A percentile compares a stretch with the other conserved stretches of the same genome.
Evolutionary conservation across 2,888 invertebrate genomes (phyloP).

Genomic region (Leptinotarsa peninsularis): DNA sequence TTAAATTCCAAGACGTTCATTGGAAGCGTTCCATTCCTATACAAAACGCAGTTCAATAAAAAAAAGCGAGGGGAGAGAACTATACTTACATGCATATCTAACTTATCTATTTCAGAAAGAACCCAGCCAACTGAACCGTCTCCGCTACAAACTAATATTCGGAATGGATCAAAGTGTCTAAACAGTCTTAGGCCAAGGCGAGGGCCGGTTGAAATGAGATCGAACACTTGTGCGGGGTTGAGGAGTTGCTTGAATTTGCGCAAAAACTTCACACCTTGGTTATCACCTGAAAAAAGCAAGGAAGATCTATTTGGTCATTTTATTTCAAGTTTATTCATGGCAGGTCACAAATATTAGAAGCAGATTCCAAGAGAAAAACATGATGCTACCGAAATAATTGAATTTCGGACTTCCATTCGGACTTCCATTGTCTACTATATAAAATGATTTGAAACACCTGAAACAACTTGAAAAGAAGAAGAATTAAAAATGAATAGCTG

Average conservation of each 20-base stretch:
- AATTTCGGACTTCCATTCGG: too few relatives aligned
- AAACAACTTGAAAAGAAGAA: too few relatives aligned
- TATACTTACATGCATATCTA: conserved; percentile 91
- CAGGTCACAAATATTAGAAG: too few relatives aligned
- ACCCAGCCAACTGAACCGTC: conserved; percentile 99
- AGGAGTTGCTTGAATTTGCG: conserved; percentile 93
- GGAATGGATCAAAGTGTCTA: conserved; percentile 94
- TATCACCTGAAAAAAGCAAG: conserved; percentile 77
- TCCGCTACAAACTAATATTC: conserved; percentile 96
- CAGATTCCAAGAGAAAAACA: too few relatives aligned
- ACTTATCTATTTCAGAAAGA: conserved; percentile 92
- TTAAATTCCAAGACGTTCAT: too few relatives aligned
- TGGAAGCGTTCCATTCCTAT: too few relatives aligned
- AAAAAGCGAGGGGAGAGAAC: not conserved
- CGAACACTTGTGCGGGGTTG: conserved; percentile 98
- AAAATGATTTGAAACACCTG: too few relatives aligned
- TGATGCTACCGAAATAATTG: too few relatives aligned
- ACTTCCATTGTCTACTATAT: too few relatives aligned
- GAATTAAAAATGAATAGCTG: too few relatives aligned
- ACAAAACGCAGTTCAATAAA: not conserved
- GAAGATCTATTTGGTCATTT: too few relatives aligned
- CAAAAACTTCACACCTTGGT: conserved; percentile 96
- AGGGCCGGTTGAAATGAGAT: conserved; percentile 90
- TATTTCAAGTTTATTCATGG: too few relatives aligned
- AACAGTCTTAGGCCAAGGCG: conserved; percentile 88